These are phyloP conservation scores for Porites rus DNA, from an alignment of 92 coral and sea anemone species.

Conservation along the genomic window DNA sequence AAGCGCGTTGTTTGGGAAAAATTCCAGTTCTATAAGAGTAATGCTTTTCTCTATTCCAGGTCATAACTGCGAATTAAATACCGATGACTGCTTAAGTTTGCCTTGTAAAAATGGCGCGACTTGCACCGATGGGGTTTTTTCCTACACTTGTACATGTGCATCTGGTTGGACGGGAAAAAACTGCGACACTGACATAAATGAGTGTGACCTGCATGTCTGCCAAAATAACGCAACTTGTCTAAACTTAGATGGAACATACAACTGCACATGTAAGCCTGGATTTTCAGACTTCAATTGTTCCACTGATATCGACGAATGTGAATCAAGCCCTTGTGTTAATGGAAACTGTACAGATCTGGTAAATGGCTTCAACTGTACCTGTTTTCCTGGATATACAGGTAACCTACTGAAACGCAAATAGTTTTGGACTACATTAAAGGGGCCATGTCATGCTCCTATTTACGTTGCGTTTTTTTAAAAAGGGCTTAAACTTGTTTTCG, in stretches of 20 bases:
- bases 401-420: not conserved
- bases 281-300: conserved; percentile 83
- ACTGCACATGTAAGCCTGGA: conserved; percentile 81
- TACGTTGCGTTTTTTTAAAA: too few relatives aligned
- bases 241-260: conserved; percentile 60
- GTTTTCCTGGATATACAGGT: conserved; percentile 82
- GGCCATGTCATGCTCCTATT: too few relatives aligned
- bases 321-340: conserved; percentile 69
- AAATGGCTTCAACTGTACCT: conserved; percentile 79
- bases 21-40: not conserved
- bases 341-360: conserved; percentile 77
- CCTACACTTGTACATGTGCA: conserved; percentile 63
- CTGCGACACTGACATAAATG: conserved; percentile 68
- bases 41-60: conserved; percentile 7
- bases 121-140: conserved; percentile 35
- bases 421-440: not conserved
- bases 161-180: conserved; percentile 71
- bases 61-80: conserved; percentile 2
- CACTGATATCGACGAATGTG: conserved; percentile 79
- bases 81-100: conserved; percentile 27
- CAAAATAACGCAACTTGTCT: conserved; percentile 77
- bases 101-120: conserved; percentile 56
- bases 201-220: conserved; percentile 79
- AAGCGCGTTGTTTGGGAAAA: too few relatives aligned
- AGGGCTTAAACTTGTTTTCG: too few relatives aligned